phyloP scores from a whole-genome alignment of 2,888 invertebrate genomes.

The Chaetoderma sp. region DNA sequence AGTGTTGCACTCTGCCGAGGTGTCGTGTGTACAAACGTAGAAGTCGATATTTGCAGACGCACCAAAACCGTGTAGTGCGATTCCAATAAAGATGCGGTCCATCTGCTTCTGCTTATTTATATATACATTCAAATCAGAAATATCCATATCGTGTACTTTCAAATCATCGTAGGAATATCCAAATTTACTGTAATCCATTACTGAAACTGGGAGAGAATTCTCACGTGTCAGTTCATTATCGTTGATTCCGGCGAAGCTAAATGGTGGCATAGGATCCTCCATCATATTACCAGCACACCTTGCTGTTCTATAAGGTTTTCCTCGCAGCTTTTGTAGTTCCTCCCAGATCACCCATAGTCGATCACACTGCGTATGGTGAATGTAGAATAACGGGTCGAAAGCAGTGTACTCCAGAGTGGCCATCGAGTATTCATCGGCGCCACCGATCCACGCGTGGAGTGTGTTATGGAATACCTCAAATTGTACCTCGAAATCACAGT shows the following conservation, averaged over 20 bases:
- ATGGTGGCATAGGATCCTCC: slow-evolving; percentile 28
- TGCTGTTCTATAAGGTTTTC: slow-evolving; percentile 24
- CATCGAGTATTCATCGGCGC: slow-evolving; percentile 5
- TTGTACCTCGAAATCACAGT: slow-evolving; percentile 20
- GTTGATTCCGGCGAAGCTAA: slow-evolving; percentile 17
- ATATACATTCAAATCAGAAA: slow-evolving; percentile 9
- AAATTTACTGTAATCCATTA: slow-evolving; percentile 32
- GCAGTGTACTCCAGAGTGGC: slow-evolving; percentile 15
- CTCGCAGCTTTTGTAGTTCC: slow-evolving; percentile 22
- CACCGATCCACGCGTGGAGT: slow-evolving; percentile 19
- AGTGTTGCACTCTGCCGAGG: neutral
- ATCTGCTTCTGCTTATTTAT: slow-evolving; percentile 6
- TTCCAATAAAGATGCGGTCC: slow-evolving; percentile 22
- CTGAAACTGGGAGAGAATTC: slow-evolving; percentile 28
- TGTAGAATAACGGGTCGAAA: slow-evolving; percentile 17
- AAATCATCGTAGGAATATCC: slow-evolving; percentile 36
- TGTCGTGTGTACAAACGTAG: slow-evolving; percentile 1
- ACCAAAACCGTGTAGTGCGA: slow-evolving; percentile 8
- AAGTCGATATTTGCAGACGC: slow-evolving; percentile 25
- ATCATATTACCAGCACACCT: slow-evolving; percentile 29
- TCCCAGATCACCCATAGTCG: slow-evolving; percentile 36
- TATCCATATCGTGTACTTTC: slow-evolving; percentile 24
- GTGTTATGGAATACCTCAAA: slow-evolving; percentile 19
- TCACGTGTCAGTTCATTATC: slow-evolving; percentile 13
- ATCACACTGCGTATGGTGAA: slow-evolving; percentile 17